Evolutionary conservation across 2,888 invertebrate species (phyloP).

Genomic region (Aphidius colemani): DNA sequence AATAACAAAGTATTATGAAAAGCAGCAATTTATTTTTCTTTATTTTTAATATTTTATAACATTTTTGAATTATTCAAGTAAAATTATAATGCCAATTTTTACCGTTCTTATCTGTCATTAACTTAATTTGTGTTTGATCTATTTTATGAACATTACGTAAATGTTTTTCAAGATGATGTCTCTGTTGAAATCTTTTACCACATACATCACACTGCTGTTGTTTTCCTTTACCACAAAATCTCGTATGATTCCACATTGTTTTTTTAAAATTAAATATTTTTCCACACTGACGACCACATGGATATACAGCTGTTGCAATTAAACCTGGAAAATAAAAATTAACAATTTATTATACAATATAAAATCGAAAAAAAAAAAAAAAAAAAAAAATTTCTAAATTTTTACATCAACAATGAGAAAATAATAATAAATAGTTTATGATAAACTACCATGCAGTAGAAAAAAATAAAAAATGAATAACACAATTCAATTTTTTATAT

Average conservation of each 20-base stretch:
- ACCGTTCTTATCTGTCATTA: conserved; percentile 15
- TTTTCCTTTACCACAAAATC: conserved; percentile 55
- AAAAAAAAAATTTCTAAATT: neutral
- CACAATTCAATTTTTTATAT: conserved; percentile 18
- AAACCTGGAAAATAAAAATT: conserved; percentile 32
- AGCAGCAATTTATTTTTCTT: too few species aligned
- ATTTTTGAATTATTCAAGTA: too few species aligned
- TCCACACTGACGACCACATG: conserved; percentile 49
- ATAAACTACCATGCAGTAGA: neutral
- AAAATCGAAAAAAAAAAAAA: neutral
- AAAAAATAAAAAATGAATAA: neutral
- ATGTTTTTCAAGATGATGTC: conserved; percentile 50
- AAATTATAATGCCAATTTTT: conserved; percentile 26
- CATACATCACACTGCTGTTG: conserved; percentile 56
- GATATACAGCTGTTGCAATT: conserved; percentile 29
- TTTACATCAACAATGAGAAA: conserved; percentile 3
- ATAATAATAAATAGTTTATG: too few species aligned
- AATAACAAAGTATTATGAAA: too few species aligned
- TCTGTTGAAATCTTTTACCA: conserved; percentile 52
- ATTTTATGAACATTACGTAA: conserved; percentile 41
- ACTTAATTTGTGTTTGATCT: conserved; percentile 2
- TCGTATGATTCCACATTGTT: conserved; percentile 52
- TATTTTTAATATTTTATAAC: too few species aligned
- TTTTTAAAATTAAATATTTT: conserved; percentile 49
- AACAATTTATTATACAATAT: conserved; percentile 20